Conservation (phyloP, 2,797 vertebrate genomes). For the Gambelia wislizenii region DNA sequence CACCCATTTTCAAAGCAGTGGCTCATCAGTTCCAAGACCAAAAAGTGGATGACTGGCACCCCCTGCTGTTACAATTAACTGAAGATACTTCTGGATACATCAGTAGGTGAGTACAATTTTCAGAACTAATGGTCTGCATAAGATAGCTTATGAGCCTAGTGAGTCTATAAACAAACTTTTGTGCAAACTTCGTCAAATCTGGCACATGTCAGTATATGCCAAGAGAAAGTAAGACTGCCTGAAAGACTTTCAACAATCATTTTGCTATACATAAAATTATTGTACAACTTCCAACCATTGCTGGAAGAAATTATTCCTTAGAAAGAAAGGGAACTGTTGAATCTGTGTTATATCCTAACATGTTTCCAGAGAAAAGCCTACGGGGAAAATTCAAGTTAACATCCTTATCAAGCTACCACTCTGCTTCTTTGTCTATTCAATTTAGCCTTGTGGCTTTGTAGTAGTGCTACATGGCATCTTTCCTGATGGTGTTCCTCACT, state of each 20-base stretch:
- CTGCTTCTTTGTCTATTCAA: not conserved
- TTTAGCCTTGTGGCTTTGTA: not conserved
- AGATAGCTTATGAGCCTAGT: not conserved
- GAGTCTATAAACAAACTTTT: not conserved
- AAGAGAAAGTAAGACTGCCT: not conserved
- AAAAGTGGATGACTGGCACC: constrained; percentile 19
- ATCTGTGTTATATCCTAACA: not conserved
- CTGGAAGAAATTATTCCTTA: not conserved
- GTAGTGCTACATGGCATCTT: not conserved
- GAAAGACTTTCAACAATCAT: not conserved
- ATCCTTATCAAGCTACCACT: too few relatives aligned
- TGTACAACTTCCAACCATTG: not conserved
- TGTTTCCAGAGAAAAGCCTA: not conserved
- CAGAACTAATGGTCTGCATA: not conserved
- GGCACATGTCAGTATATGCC: not conserved
- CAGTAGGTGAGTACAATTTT: not conserved
- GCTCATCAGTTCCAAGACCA: not conserved
- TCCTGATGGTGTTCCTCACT: not conserved
- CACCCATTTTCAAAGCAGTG: constrained; percentile 1
- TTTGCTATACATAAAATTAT: not conserved
- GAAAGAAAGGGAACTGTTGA: not conserved
- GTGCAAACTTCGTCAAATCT: not conserved
- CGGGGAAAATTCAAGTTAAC: not conserved
- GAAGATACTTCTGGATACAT: not conserved
- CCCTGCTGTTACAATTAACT: constrained; percentile 23